phyloP scores from a whole-genome alignment of 2,888 invertebrate species.

The Sepiola atlantica region DNA sequence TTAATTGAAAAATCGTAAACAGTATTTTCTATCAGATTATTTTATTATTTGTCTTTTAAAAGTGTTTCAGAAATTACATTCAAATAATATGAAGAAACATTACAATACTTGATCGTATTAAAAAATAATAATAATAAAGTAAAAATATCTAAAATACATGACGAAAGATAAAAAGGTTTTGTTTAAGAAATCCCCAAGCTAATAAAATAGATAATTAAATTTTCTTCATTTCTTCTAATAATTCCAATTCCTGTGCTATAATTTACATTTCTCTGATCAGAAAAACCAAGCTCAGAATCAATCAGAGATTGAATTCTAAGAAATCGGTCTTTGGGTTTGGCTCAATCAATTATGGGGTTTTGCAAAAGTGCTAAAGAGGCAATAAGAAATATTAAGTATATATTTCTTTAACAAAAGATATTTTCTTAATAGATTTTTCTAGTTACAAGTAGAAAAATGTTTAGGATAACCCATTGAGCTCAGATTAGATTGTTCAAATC shows the following conservation, averaged over 20 bases:
- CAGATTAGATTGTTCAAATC: too few relatives aligned
- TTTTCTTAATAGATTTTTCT: too few relatives aligned
- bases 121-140: background rate
- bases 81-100: background rate
- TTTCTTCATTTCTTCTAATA: background rate
- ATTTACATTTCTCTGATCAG: background rate
- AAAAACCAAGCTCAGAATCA: background rate
- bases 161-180: background rate
- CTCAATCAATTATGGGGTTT: background rate
- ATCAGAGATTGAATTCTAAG: background rate
- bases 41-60: background rate
- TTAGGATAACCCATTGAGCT: too few relatives aligned
- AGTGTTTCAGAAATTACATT: slow-evolving; percentile 1
- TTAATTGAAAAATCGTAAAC: background rate
- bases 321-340: background rate
- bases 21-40: background rate
- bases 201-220: background rate
- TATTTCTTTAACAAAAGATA: too few relatives aligned
- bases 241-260: background rate
- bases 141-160: background rate
- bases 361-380: background rate
- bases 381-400: too few relatives aligned
- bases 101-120: background rate
- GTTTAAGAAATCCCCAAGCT: background rate
- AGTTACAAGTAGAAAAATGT: too few relatives aligned